A percentile compares a stretch with the other conserved stretches of the same genome.
Evolutionary conservation across 2,888 invertebrate species (phyloP).

Genomic region (Eristalis intricaria): DNA sequence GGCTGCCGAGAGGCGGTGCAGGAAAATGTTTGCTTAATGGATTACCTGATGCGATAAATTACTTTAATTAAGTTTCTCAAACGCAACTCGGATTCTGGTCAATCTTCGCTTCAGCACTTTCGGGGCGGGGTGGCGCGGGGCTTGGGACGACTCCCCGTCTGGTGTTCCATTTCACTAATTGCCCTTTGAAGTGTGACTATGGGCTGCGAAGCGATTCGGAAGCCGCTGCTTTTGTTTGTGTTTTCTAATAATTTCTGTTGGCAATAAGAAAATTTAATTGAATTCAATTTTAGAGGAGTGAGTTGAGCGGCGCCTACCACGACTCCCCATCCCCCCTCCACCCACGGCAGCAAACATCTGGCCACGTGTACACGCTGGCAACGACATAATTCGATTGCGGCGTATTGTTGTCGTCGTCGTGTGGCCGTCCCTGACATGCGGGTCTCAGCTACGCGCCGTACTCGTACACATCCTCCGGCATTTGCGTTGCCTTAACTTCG

Average conservation of each 20-base stretch:
- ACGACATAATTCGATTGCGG: slow-evolving; percentile 55
- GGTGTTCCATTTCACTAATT: slow-evolving; percentile 5
- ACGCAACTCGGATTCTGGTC: slow-evolving; percentile 25
- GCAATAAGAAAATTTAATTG: slow-evolving; percentile 44
- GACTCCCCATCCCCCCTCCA: not conserved
- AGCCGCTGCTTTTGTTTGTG: slow-evolving; percentile 16
- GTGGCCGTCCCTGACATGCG: slow-evolving; percentile 10
- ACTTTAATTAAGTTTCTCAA: slow-evolving; percentile 62
- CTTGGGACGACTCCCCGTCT: not conserved
- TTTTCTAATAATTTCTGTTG: slow-evolving; percentile 29
- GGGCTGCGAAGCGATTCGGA: slow-evolving; percentile 6
- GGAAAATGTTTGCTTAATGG: slow-evolving; percentile 58
- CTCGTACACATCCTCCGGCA: slow-evolving; percentile 18
- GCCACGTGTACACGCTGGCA: slow-evolving; percentile 17
- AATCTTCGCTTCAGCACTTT: slow-evolving; percentile 51
- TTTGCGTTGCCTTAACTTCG: slow-evolving; percentile 59
- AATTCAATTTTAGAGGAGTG: slow-evolving; percentile 38
- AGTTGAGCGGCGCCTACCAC: too few relatives aligned
- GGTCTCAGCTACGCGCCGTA: slow-evolving; percentile 2
- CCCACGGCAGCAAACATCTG: not conserved
- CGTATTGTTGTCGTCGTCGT: slow-evolving; percentile 16
- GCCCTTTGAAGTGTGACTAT: slow-evolving; percentile 25
- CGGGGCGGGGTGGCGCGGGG: not conserved
- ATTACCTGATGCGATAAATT: slow-evolving; percentile 67
- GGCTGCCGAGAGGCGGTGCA: slow-evolving; percentile 5